Conservation (phyloP, 2,888 invertebrate species). For the Cremastinae sp. region DNA sequence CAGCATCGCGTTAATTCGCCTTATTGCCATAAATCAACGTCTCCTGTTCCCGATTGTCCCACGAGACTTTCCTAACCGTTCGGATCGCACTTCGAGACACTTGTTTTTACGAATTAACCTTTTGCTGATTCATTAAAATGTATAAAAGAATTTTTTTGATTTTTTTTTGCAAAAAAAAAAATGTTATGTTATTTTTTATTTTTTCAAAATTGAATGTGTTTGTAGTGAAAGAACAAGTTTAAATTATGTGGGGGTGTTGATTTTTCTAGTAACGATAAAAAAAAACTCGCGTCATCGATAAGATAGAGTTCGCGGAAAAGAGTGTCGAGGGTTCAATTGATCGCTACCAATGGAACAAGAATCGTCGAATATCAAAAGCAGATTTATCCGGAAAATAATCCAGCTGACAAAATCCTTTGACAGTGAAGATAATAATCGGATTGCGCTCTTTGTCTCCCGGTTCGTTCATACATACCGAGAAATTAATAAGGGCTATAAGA, state of each 20-base stretch:
- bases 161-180: not conserved
- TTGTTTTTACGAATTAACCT: not conserved
- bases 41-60: constrained; percentile 34
- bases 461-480: not conserved
- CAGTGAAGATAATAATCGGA: not conserved
- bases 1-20: constrained; percentile 49
- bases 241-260: no score
- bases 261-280: no score
- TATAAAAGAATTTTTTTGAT: not conserved
- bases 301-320: no score
- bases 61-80: constrained; percentile 1
- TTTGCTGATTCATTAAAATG: not conserved
- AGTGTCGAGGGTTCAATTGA: no score
- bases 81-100: not conserved
- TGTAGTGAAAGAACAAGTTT: no score
- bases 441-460: not conserved
- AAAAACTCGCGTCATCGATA: no score
- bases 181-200: not conserved
- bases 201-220: not conserved
- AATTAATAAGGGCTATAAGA: not conserved
- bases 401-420: not conserved
- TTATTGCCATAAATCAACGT: constrained; percentile 46
- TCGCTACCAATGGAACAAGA: no score
- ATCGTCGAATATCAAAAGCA: no score
- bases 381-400: constrained; percentile 13